These are phyloP conservation scores for Neoarius graeffei DNA, from an alignment of 2,113 vertebrate genomes.

Conservation along the genomic window DNA sequence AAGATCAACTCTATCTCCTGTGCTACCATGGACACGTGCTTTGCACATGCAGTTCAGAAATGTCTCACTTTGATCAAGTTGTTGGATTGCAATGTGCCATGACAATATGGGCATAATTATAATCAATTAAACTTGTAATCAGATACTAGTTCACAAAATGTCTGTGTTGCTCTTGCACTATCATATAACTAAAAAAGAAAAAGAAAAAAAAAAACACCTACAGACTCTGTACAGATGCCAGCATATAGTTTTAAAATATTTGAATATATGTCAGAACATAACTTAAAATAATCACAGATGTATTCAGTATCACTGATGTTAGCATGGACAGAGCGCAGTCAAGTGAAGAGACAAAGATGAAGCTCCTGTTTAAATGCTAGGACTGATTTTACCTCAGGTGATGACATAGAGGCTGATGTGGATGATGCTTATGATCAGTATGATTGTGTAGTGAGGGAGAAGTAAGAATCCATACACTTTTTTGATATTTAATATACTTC, in stretches of 20 bases:
- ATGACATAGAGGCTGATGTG: not conserved
- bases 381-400: not conserved
- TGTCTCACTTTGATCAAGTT: not conserved
- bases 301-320: not conserved
- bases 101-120: not conserved
- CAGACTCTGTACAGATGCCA: not conserved
- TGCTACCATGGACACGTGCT: not conserved
- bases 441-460: too few relatives aligned
- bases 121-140: not conserved
- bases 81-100: not conserved
- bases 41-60: not conserved
- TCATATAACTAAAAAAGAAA: not conserved
- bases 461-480: too few relatives aligned
- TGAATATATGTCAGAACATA: not conserved
- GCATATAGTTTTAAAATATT: not conserved
- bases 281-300: not conserved
- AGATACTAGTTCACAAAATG: not conserved
- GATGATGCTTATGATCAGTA: not conserved
- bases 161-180: not conserved
- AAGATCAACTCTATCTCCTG: too few relatives aligned
- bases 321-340: not conserved
- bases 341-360: not conserved
- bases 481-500: too few relatives aligned
- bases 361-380: not conserved
- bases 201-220: not conserved